These are phyloP conservation scores for Auanema freiburgensis DNA, from an alignment of 2,888 invertebrate genomes.

Conservation along the genomic window DNA sequence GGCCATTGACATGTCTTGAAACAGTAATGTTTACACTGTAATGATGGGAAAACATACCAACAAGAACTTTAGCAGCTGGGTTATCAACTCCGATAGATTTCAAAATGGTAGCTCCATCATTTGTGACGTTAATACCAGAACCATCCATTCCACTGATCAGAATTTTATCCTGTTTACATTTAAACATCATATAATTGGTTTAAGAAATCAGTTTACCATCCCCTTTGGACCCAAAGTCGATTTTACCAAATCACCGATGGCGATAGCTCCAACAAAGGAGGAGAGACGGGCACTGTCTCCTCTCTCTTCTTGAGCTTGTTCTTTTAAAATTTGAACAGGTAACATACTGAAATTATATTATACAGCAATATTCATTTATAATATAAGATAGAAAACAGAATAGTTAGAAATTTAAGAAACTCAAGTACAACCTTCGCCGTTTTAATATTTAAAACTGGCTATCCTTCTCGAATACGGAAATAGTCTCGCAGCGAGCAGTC, in stretches of 20 bases:
- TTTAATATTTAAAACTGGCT: too few species aligned
- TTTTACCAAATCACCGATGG: conserved; percentile 96
- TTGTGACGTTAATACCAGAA: conserved; percentile 84
- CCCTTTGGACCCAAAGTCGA: conserved; percentile 98
- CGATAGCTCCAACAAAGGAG: conserved; percentile 96
- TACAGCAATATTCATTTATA: too few species aligned
- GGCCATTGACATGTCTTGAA: conserved; percentile 86
- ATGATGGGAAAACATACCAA: conserved; percentile 68
- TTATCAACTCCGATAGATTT: conserved; percentile 95
- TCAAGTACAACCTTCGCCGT: too few species aligned
- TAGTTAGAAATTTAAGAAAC: too few species aligned
- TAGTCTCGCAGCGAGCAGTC: too few species aligned
- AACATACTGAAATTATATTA: conserved; percentile 27
- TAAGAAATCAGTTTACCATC: conserved; percentile 72
- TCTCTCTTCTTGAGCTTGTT: conserved; percentile 96
- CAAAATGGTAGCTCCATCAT: conserved; percentile 97
- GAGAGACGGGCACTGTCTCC: conserved; percentile 95
- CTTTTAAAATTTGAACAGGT: conserved; percentile 81
- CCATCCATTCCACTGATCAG: conserved; percentile 65
- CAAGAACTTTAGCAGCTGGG: conserved; percentile 96
- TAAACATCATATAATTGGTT: background rate
- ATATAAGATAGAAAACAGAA: too few species aligned
- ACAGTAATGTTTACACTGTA: conserved; percentile 7
- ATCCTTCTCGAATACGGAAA: too few species aligned
- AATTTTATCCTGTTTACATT: conserved; percentile 69